phyloP scores from a whole-genome alignment of 2,797 vertebrate species.

The Sphenopsis melanotis region DNA sequence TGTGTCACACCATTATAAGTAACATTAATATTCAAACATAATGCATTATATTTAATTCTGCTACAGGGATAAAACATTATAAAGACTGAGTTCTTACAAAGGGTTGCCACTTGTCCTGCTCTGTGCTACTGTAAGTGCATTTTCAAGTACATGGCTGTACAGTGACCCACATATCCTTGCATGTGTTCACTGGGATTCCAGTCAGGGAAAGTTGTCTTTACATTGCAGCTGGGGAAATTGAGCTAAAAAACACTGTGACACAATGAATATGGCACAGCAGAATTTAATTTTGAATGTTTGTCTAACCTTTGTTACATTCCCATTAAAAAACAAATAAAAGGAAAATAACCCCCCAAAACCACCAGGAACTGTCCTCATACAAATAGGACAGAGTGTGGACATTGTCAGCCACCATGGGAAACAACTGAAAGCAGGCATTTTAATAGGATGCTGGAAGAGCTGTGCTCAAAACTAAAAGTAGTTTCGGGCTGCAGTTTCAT shows the following conservation, averaged over 20 bases:
- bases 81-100: background rate
- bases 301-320: background rate
- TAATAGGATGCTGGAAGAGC: background rate
- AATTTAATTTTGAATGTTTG: background rate
- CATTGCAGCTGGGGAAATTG: background rate
- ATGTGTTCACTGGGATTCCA: background rate
- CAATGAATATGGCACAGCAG: background rate
- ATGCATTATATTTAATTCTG: background rate
- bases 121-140: background rate
- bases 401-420: accelerated
- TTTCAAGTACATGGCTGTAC: background rate
- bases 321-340: background rate
- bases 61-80: background rate
- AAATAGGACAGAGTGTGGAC: background rate
- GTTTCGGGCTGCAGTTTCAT: background rate
- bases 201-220: background rate
- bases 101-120: background rate
- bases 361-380: background rate
- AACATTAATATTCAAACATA: background rate
- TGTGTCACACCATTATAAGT: background rate
- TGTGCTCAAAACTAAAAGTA: background rate
- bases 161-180: background rate
- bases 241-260: background rate
- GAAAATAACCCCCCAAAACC: background rate
- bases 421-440: background rate